These are phyloP conservation scores for Pristis pectinata DNA, from an alignment of 2,797 vertebrate species.

Conservation along the genomic window DNA sequence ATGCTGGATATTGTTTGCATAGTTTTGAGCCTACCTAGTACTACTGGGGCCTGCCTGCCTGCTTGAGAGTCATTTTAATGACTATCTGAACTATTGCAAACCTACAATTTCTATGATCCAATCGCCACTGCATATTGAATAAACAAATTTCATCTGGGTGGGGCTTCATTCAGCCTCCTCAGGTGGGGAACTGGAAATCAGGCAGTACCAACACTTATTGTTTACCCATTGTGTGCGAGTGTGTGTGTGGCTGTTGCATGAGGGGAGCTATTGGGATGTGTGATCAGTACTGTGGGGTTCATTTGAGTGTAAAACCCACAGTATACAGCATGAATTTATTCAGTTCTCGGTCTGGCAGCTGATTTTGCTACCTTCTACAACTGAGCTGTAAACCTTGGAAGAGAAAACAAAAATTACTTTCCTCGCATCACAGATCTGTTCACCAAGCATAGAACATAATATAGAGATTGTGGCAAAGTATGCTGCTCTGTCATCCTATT, in stretches of 20 bases:
- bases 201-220: not conserved
- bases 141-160: not conserved
- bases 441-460: not conserved
- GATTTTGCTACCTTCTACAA: not conserved
- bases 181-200: not conserved
- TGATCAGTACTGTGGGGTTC: conserved; percentile 1
- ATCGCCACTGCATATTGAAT: not conserved
- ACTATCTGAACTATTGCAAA: not conserved
- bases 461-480: not conserved
- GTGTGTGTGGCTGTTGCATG: not conserved
- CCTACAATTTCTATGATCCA: not conserved
- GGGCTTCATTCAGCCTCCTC: not conserved
- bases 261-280: not conserved
- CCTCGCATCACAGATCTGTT: not conserved
- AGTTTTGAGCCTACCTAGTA: not conserved
- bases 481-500: not conserved
- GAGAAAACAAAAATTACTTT: not conserved
- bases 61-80: not conserved
- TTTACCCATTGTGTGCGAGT: not conserved
- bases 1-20: not conserved
- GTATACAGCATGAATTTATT: not conserved
- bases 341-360: not conserved
- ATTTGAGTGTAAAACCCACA: not conserved
- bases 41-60: not conserved
- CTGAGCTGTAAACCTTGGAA: not conserved